These are phyloP conservation scores for Schmidtea mediterranea DNA, from an alignment of 1,140 invertebrate genomes.

Conservation along the genomic window DNA sequence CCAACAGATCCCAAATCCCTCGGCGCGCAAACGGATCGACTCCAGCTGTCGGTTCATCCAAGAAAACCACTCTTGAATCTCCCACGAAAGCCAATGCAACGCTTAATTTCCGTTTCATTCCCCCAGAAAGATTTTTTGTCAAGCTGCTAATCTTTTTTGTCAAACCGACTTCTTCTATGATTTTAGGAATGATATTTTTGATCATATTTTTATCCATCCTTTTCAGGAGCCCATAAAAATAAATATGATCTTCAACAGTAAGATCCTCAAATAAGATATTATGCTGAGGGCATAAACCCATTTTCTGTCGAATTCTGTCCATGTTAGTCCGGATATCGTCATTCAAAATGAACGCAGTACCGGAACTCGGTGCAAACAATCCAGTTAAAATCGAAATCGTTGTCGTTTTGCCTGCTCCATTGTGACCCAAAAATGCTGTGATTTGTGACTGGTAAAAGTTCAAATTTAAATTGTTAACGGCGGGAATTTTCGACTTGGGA, in stretches of 20 bases:
- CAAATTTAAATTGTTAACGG: slow-evolving; percentile 36
- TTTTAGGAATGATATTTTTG: slow-evolving; percentile 24
- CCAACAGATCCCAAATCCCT: slow-evolving; percentile 48
- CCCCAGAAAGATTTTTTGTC: slow-evolving; percentile 36
- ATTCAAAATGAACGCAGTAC: slow-evolving; percentile 42
- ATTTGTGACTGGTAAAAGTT: slow-evolving; percentile 37
- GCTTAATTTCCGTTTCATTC: slow-evolving; percentile 30
- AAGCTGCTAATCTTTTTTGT: slow-evolving; percentile 35
- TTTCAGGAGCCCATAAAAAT: slow-evolving; percentile 49
- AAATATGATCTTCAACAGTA: slow-evolving; percentile 59
- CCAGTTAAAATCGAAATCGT: slow-evolving; percentile 43
- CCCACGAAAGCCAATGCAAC: slow-evolving; percentile 31
- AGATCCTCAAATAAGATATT: slow-evolving; percentile 68
- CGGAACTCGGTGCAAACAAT: slow-evolving; percentile 36
- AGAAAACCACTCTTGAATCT: slow-evolving; percentile 24
- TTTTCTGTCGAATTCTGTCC: slow-evolving; percentile 35
- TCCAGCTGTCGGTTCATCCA: slow-evolving; percentile 29
- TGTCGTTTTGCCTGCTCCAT: slow-evolving; percentile 39
- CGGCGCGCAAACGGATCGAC: slow-evolving; percentile 72
- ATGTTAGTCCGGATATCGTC: slow-evolving; percentile 33
- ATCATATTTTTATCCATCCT: slow-evolving; percentile 33
- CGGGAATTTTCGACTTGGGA: slow-evolving; percentile 22
- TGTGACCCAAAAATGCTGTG: slow-evolving; percentile 36
- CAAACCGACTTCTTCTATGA: slow-evolving; percentile 32
- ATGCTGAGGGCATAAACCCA: slow-evolving; percentile 75